Evolutionary conservation across 2,888 invertebrate species (phyloP), one percentile per base, ranked within the genome.

Genomic region (Oligia latruncula): DNA sequence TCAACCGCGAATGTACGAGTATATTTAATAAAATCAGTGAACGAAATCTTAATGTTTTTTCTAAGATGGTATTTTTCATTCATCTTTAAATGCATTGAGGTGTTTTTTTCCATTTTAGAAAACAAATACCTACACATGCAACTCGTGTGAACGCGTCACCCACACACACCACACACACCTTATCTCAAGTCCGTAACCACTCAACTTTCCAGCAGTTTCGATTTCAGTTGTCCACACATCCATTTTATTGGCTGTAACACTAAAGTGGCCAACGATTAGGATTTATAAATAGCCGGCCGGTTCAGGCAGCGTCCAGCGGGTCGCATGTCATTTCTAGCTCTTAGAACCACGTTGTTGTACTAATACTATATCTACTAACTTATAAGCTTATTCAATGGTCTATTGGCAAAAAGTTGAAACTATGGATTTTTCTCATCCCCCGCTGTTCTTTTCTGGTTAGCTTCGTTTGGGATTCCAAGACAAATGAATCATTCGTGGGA

Each of bases 221-320:
- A 78, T 82, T 79, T 85, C 77, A 82, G 75, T 75, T 65, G n/a
- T 82, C 74, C 67, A 62, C 23, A 62, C 68, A 65, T 78, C 64
- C 74, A 74, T 80, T 88, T 82, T 87, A 82, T 87, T 77, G 74
- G 72, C 29, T 73, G 58, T 82, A 87, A 77, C 76, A 77, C 71
- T 87, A 74, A 78, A 80, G 67, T 78, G 78, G 74, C 67, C 67
- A 71, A 49, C 72, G 78, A 71, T 78, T 73, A 78, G 81, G 73
- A 78, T 74, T 23, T 86, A 84, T 85, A 87, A 86, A 86, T 77
- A 87, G 79, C 72, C 52, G 35, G 74, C 86, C 29, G 75, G 81
- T 81, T 71, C 66, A 52, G 55, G 17, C 35, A 20, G 9, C 64
- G 11, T 81, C 75, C 71, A 64, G 60, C 74, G 65, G 55, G 71